A percentile compares a stretch with the other conserved stretches of the same genome.
phyloP scores from a whole-genome alignment of 2,888 invertebrate species.

The Heliconius cydno region DNA sequence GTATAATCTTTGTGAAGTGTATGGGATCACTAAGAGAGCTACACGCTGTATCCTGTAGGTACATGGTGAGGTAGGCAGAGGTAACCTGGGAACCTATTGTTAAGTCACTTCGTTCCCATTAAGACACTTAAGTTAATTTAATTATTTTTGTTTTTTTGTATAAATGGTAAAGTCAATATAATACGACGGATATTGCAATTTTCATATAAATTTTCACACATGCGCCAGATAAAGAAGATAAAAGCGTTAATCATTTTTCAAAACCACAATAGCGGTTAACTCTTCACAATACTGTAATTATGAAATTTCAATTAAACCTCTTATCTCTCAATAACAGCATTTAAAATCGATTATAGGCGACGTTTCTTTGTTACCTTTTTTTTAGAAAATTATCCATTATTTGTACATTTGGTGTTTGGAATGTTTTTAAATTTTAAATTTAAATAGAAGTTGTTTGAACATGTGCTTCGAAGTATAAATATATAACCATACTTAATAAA shows the following conservation, averaged over 20 bases:
- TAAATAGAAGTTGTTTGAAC: too few relatives aligned
- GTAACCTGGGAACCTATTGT: background rate
- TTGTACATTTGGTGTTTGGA: background rate
- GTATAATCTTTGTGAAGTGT: too few relatives aligned
- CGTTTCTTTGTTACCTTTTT: background rate
- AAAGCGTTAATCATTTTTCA: constrained; percentile 24
- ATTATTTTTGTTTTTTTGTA: background rate
- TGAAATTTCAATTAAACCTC: constrained; percentile 11
- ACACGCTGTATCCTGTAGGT: too few relatives aligned
- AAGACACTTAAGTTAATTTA: too few relatives aligned
- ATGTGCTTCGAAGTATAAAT: too few relatives aligned
- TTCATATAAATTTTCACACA: background rate
- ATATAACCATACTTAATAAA: too few relatives aligned
- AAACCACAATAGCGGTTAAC: constrained; percentile 20
- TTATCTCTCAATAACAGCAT: constrained; percentile 2
- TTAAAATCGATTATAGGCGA: background rate
- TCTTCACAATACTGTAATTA: constrained; percentile 18
- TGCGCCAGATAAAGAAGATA: background rate
- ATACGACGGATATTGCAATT: background rate
- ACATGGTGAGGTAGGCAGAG: accelerated
- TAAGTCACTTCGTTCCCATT: too few relatives aligned
- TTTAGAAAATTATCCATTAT: too few relatives aligned
- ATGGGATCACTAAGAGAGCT: too few relatives aligned
- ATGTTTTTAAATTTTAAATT: too few relatives aligned
- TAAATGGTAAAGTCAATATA: background rate